phyloP scores from a whole-genome alignment of 2,113 vertebrate genomes.

The Petrocephalus zakoni region DNA sequence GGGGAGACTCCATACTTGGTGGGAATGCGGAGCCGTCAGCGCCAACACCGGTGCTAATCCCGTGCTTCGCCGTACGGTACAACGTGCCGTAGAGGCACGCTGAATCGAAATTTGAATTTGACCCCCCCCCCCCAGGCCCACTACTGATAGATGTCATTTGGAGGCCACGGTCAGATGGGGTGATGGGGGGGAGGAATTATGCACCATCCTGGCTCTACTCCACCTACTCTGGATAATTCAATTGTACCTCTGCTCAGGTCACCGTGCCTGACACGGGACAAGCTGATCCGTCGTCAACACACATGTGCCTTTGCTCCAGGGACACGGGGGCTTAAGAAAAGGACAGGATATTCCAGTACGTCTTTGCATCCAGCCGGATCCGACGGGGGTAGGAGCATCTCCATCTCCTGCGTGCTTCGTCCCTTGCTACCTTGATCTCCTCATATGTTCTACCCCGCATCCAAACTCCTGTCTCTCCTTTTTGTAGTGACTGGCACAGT shows the following conservation, averaged over 20 bases:
- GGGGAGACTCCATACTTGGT: background rate
- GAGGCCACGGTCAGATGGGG: background rate
- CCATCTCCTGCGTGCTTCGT: background rate
- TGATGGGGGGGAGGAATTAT: background rate
- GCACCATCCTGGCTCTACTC: background rate
- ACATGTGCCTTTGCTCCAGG: background rate
- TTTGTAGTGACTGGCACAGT: background rate
- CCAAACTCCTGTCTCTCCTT: background rate
- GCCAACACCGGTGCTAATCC: too few species aligned
- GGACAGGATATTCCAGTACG: background rate
- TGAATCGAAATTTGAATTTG: conserved; percentile 1
- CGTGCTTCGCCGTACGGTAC: background rate
- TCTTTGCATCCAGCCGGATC: background rate
- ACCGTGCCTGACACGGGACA: background rate
- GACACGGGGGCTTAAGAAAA: background rate
- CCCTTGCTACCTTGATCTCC: background rate
- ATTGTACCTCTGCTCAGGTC: background rate
- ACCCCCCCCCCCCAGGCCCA: background rate
- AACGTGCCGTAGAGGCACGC: background rate
- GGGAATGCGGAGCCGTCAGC: background rate
- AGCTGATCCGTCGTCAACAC: background rate
- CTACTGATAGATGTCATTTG: background rate
- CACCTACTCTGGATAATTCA: background rate
- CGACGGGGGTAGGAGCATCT: background rate
- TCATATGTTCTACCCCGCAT: background rate